Conservation (phyloP, 2,888 invertebrate genomes). For the Pseudococcus jackbeardsleyi region DNA sequence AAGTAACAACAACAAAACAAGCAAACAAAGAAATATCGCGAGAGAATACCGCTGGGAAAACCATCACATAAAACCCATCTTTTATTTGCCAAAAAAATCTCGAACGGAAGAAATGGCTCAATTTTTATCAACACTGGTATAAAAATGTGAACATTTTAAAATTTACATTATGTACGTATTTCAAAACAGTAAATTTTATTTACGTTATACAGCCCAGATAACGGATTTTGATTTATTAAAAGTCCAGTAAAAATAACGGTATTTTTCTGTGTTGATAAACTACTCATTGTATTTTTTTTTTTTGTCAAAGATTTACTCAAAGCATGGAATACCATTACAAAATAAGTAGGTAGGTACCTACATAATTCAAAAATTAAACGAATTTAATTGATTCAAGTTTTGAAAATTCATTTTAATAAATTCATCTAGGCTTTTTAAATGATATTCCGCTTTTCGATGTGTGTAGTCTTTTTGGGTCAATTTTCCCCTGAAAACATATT, state of each 20-base stretch:
- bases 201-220: neutral
- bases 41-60: conserved; percentile 43
- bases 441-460: too few species aligned
- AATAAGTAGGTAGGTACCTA: too few species aligned
- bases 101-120: conserved; percentile 40
- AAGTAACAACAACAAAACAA: conserved; percentile 18
- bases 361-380: neutral
- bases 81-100: conserved; percentile 52
- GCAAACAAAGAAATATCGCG: conserved; percentile 41
- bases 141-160: conserved; percentile 49
- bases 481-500: neutral
- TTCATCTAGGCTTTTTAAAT: neutral
- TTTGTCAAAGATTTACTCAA: too few species aligned
- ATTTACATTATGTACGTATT: neutral
- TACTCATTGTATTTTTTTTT: neutral
- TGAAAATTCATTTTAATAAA: neutral
- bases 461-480: neutral
- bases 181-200: neutral
- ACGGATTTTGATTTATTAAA: conserved; percentile 5
- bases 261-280: neutral
- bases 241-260: neutral
- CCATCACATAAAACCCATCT: conserved; percentile 58
- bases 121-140: conserved; percentile 49
- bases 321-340: neutral
- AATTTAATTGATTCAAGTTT: neutral